These are phyloP conservation scores for Microctonus hyperodae DNA, from an alignment of 2,888 invertebrate species.

Conservation along the genomic window DNA sequence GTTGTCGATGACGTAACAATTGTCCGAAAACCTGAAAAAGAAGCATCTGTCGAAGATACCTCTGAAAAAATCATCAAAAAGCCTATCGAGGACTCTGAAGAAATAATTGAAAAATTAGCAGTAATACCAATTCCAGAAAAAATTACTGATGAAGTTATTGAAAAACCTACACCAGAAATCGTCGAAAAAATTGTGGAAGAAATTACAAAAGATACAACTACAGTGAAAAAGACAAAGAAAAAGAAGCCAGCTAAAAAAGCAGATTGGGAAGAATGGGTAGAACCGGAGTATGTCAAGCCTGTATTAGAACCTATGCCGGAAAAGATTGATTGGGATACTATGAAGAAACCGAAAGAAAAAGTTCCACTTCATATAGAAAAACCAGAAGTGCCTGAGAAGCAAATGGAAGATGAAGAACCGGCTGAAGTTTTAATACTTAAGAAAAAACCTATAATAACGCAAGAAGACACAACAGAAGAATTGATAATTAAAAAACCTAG, in stretches of 20 bases:
- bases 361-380: slow-evolving; percentile 46
- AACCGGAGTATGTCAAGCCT: slow-evolving; percentile 43
- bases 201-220: slow-evolving; percentile 41
- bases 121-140: slow-evolving; percentile 52
- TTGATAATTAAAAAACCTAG: slow-evolving; percentile 46
- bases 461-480: slow-evolving; percentile 45
- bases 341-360: slow-evolving; percentile 45
- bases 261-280: slow-evolving; percentile 44
- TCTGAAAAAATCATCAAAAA: slow-evolving; percentile 21
- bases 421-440: slow-evolving; percentile 59
- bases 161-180: slow-evolving; percentile 52
- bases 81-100: slow-evolving; percentile 35
- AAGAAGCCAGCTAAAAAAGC: slow-evolving; percentile 39
- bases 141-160: slow-evolving; percentile 62
- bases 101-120: slow-evolving; percentile 65
- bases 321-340: slow-evolving; percentile 40
- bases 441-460: slow-evolving; percentile 41
- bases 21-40: slow-evolving; percentile 43
- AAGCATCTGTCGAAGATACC: slow-evolving; percentile 29
- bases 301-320: slow-evolving; percentile 49
- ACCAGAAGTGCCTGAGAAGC: slow-evolving; percentile 41
- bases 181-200: slow-evolving; percentile 44
- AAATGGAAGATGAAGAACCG: slow-evolving; percentile 36
- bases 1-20: slow-evolving; percentile 44
- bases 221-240: slow-evolving; percentile 41